Percentiles rank a stretch among this genome's conserved stretches.
Conservation (phyloP, 2,888 invertebrate species). For the Drosophila buzzatii region DNA sequence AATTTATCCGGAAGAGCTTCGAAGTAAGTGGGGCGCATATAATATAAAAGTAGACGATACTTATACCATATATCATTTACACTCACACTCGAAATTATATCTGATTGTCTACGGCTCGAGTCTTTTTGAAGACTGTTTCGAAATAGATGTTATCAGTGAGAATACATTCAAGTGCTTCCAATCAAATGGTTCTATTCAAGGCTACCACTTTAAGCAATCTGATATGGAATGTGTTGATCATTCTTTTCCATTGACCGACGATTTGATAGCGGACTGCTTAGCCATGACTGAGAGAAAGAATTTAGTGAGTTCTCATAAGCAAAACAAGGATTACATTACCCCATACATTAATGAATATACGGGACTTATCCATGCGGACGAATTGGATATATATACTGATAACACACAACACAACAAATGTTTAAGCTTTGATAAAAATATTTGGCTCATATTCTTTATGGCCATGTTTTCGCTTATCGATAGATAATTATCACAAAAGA, state of each 20-base stretch:
- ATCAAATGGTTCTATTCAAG: neutral
- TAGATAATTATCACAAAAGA: constrained; percentile 6
- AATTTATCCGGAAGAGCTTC: neutral
- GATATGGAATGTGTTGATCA: constrained; percentile 27
- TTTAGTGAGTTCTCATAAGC: neutral
- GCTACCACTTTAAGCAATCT: neutral
- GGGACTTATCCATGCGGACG: neutral
- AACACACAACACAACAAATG: neutral
- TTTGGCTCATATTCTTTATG: constrained; percentile 16
- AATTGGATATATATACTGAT: neutral
- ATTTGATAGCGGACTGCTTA: neutral
- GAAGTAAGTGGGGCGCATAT: neutral
- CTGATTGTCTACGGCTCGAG: neutral
- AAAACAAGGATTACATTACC: neutral
- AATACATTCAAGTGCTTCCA: neutral
- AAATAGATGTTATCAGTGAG: neutral
- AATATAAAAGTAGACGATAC: neutral
- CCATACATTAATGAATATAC: constrained; percentile 14
- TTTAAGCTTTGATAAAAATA: neutral
- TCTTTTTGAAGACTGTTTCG: neutral
- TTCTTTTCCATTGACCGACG: constrained; percentile 32
- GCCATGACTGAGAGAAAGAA: neutral
- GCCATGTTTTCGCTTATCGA: constrained; percentile 3
- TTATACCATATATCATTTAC: neutral
- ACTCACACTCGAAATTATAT: neutral